Conservation (phyloP, 2,888 invertebrate genomes). For the Aquatica leii region DNA sequence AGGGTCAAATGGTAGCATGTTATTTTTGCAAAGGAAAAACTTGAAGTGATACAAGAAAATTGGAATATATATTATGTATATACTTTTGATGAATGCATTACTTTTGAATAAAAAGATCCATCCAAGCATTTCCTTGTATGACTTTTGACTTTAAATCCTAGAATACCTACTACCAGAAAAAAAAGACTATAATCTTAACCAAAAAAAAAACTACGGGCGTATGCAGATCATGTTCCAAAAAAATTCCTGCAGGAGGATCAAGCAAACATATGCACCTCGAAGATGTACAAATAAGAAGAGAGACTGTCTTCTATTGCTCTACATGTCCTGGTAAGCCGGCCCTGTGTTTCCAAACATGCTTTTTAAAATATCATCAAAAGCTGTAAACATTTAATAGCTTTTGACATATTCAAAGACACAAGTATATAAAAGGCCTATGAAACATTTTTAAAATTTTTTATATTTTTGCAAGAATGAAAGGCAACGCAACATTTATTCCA, state of each 20-base stretch:
- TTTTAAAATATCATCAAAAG: neutral
- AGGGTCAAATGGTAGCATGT: too few species aligned
- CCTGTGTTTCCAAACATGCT: neutral
- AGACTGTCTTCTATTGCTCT: neutral
- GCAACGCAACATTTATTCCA: too few species aligned
- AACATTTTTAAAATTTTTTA: too few species aligned
- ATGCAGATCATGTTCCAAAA: neutral
- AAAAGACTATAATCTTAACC: neutral
- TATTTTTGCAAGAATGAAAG: too few species aligned
- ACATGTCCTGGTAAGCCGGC: neutral
- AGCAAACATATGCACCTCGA: neutral
- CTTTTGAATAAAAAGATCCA: constrained; percentile 3
- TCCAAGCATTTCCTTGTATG: neutral
- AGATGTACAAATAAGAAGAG: neutral
- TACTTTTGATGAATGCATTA: constrained; percentile 10
- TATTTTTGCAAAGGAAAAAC: constrained; percentile 37
- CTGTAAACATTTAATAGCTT: neutral
- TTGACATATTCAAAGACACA: too few species aligned
- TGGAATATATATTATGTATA: constrained; percentile 12
- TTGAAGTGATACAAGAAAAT: constrained; percentile 2
- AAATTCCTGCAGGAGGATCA: neutral
- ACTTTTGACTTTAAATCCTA: constrained; percentile 1
- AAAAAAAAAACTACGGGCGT: neutral
- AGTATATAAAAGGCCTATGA: too few species aligned
- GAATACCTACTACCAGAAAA: neutral